Base-by-base conservation (phyloP, 2,888 invertebrate species). In the Thyatira batis region DNA sequence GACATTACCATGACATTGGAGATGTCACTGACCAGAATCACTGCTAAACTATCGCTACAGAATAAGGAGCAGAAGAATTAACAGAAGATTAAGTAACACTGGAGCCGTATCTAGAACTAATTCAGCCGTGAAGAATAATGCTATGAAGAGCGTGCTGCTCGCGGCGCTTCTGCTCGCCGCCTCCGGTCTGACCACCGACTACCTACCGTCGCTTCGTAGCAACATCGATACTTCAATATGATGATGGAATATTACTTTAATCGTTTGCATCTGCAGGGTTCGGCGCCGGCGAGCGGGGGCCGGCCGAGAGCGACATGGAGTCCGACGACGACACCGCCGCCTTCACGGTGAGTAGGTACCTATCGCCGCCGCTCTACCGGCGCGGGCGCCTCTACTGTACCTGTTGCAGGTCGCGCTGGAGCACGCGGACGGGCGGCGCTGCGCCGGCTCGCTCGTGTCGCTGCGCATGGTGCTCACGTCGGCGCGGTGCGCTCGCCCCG, bases 391-490 rank as follows among this genome's bases (percentile, higher is more conserved):
- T 4, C 6, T 8, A 21, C n/a, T n/a, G 30, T 5, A 20, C 3
- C 25, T 20, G 49, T 17, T 45, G 17, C 65, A 82, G 82, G 60
- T 84, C 45, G 67, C 82, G 60, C 69, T 85, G 65, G 75, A 80
- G 67, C 80, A 78, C 61, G 58, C 49, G 25, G 61, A 57, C 58
- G 74, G 69, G 28, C 59, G 71, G 60, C 71, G 71, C 46, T 74
- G 72, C 57, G 63, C 66, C 50, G 70, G 74, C 20, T 73, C 79
- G 57, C 62, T 64, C 39, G 62, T 72, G 67, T 79, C 82, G 60
- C 66, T 69, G 64, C 80, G 80, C 61, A 74, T 78, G 46, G 82
- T 70, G 57, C 66, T 86, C 39, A 82, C 82, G 61, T 73, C 81
- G 23, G 81, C 81, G 58, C 52, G 71, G 54, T 84, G 80, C 66